These are phyloP conservation scores for Diachrysia chrysitis DNA, from an alignment of 2,888 invertebrate genomes.

Conservation along the genomic window DNA sequence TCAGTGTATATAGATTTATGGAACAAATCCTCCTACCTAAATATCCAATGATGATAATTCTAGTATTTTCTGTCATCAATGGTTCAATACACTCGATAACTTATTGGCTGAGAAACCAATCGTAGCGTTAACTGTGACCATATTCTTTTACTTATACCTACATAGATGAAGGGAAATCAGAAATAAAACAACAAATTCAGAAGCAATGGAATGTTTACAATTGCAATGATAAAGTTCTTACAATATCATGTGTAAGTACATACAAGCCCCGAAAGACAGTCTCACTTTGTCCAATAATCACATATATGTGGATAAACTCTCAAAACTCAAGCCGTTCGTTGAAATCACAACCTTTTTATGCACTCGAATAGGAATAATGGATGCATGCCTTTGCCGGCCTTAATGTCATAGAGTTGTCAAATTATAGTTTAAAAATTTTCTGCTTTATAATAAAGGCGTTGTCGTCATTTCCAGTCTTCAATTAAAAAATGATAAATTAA, in stretches of 20 bases:
- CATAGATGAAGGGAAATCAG: background rate
- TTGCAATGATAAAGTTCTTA: conserved; percentile 83
- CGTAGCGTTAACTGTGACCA: no score
- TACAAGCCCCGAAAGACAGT: conserved; percentile 74
- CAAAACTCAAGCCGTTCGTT: conserved; percentile 67
- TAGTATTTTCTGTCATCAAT: no score
- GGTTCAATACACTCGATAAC: no score
- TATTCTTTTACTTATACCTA: background rate
- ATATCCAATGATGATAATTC: no score
- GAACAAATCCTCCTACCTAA: no score
- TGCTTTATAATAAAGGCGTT: background rate
- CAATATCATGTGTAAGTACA: conserved; percentile 76
- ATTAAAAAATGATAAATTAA: background rate
- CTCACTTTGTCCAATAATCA: conserved; percentile 65
- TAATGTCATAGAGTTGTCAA: conserved; percentile 30
- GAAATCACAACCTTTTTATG: conserved; percentile 58
- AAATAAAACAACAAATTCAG: conserved; percentile 81
- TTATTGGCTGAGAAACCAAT: no score
- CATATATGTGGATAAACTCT: conserved; percentile 56
- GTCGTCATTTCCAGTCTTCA: background rate
- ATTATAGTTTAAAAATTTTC: background rate
- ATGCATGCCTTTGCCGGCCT: conserved; percentile 21
- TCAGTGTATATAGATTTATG: background rate
- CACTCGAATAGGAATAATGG: conserved; percentile 34
- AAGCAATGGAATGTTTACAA: conserved; percentile 89